Base-by-base conservation (phyloP, 2,797 vertebrate genomes). In the Galago senegalensis region DNA sequence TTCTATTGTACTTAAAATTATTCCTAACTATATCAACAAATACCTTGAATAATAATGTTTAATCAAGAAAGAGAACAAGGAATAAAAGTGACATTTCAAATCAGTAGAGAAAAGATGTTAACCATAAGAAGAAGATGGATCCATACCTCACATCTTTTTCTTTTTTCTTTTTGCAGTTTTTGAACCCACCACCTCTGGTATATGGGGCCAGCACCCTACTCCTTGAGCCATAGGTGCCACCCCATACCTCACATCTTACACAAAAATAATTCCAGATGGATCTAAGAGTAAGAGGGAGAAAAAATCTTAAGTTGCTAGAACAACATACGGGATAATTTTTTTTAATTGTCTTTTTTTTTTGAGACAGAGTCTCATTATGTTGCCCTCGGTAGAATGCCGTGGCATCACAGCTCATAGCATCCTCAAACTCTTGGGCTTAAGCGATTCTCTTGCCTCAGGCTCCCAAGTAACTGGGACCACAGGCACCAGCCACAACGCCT, bases 81-180 rank as follows among this genome's bases (percentile, higher is more conserved):
- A 29, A 8, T 67, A 83, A 83, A 93, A 95, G 37, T 92, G 20
- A 72, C 70, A n/a, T 83, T 82, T 94, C 31, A 58, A 90, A 76
- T 49, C 27, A 89, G 13, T 25, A 12, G 49, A 21, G 43, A 7
- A 67, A 88, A 58, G 43, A 34, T 13, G 29, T 25, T 27, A 75
- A 72, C 46, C 77, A 69, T 4, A 63, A 18, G 49, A 77, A 86
- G 14, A 82, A 63, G 4, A 34, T 46, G 9, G 21, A 76, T 12
- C 43, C 17, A 49, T 65, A 73, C 29, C 49, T 82, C 49, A 6
- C 4, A 49, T 83, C 56, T 67, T 40, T 40, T 40, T 40, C 40
- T 40, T 40, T 40, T 40, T 40, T 40, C 40, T 40, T 40, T 40
- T 40, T 40, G 40, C 40, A 40, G 40, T 40, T 40, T 40, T 40